phyloP scores from a whole-genome alignment of 2,797 vertebrate genomes.

The Aeoliscus strigatus region DNA sequence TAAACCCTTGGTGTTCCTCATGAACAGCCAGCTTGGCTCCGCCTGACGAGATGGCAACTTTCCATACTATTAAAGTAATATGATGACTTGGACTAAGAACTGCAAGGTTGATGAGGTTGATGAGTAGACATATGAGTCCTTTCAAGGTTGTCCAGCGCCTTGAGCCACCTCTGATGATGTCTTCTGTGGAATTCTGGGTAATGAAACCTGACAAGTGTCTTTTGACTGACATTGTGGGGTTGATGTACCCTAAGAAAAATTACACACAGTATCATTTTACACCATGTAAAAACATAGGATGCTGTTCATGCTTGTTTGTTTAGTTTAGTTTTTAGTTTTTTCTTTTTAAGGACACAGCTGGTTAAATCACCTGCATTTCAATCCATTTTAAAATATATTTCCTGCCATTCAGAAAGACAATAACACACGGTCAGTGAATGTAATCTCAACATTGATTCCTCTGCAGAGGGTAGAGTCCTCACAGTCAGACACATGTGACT shows the following conservation, averaged over 20 bases:
- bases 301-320: too few relatives aligned
- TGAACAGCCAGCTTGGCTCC: neutral
- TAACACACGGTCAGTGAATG: slow-evolving; percentile 1
- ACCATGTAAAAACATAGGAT: too few relatives aligned
- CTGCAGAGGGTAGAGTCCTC: too few relatives aligned
- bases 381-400: slow-evolving; percentile 9
- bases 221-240: slow-evolving; percentile 67
- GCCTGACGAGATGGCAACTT: neutral
- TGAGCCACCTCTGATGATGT: slow-evolving; percentile 62
- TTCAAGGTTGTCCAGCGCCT: slow-evolving; percentile 69
- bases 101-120: slow-evolving; percentile 65
- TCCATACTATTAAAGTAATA: slow-evolving; percentile 11
- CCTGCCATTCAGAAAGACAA: slow-evolving; percentile 4
- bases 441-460: neutral
- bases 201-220: slow-evolving; percentile 72
- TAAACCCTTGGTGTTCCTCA: neutral
- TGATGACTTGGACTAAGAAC: slow-evolving; percentile 33
- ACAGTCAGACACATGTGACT: too few relatives aligned
- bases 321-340: too few relatives aligned
- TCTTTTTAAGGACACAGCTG: slow-evolving; percentile 1
- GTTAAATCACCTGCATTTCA: slow-evolving; percentile 11
- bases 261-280: too few relatives aligned
- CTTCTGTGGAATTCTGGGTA: slow-evolving; percentile 49
- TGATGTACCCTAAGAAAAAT: slow-evolving; percentile 61
- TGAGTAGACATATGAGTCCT: slow-evolving; percentile 64